Evolutionary conservation across 2,113 vertebrate genomes (phyloP).

Genomic region (Ia io): DNA sequence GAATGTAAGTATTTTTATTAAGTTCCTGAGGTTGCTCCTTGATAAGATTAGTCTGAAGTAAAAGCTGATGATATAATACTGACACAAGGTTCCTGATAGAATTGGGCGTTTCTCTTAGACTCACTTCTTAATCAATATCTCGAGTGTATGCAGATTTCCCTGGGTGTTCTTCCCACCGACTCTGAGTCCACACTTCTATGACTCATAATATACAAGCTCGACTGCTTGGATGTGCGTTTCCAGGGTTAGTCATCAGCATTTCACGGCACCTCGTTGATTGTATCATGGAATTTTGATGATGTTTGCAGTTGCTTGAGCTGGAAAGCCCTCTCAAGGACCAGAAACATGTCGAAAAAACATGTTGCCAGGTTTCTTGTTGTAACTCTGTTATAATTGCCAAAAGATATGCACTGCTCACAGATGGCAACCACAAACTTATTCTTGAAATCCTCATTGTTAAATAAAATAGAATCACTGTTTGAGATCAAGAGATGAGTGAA

Average conservation of each 20-base stretch:
- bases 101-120: background rate
- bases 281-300: slow-evolving; percentile 71
- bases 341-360: slow-evolving; percentile 53
- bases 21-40: background rate
- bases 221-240: slow-evolving; percentile 55
- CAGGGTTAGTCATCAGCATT: slow-evolving; percentile 59
- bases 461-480: background rate
- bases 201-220: slow-evolving; percentile 53
- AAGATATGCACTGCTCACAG: background rate
- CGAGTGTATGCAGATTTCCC: background rate
- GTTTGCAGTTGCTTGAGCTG: slow-evolving; percentile 54
- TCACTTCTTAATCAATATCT: background rate
- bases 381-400: slow-evolving; percentile 24
- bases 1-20: background rate
- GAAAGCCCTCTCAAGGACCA: slow-evolving; percentile 46
- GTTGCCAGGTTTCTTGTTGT: slow-evolving; percentile 35
- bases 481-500: background rate
- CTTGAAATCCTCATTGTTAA: background rate
- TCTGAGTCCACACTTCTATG: slow-evolving; percentile 7
- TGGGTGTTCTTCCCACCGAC: slow-evolving; percentile 21
- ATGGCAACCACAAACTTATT: background rate
- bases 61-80: background rate
- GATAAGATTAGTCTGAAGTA: background rate
- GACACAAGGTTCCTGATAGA: background rate
- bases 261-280: slow-evolving; percentile 40